Base-by-base conservation (phyloP, 2,113 vertebrate genomes). In the Odontophorus gujanensis region DNA sequence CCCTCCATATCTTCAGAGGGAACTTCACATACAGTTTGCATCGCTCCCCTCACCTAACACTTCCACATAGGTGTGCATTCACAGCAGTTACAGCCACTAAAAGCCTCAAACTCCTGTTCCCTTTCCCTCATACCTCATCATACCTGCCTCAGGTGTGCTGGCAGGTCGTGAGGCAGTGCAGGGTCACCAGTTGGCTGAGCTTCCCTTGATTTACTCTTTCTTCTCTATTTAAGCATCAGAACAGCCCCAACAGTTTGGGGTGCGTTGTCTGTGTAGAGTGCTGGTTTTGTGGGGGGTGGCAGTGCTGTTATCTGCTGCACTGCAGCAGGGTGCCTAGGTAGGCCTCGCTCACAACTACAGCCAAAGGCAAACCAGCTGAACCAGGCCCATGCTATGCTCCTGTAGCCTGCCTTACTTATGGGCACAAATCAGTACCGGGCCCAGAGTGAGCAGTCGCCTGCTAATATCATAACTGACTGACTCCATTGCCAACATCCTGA, bases 401-500 rank as follows among this genome's bases (percentile, higher is more conserved):
- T 25, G 9, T 1, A 15, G 30, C 50, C 67, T 36, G 26, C 32
- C 38, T n/a, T 16, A 15, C 45, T 30, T 65, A 28, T 22, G 43
- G 20, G 72, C 48, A 11, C 40, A 43, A 57, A 57, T 6, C 3
- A 0, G 45, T 7, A 4, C 7, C 0, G 0, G 75, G 50, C 19
- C 50, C 87, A 69, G 21, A 4, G 21, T 2, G 7, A 79, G 61
- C 68, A 84, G n/a, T 13, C 48, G 38, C 6, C 1, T 48, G 85
- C 87, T 24, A 34, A 42, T 25, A 13, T 55, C 78, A 67, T 40
- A 92, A 81, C 59, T 32, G 50, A 30, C 6, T 5, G 3, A 7
- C 25, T 36, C 75, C 59, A 36, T 11, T 4, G 13, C 53, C 67
- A 87, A 13, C 58, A 74, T 79, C n/a, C 69, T 69, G 50, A 74